A percentile compares a stretch with the other conserved stretches of the same genome.
Evolutionary conservation across 2,797 vertebrate species (phyloP).

Genomic region (Trachurus trachurus): DNA sequence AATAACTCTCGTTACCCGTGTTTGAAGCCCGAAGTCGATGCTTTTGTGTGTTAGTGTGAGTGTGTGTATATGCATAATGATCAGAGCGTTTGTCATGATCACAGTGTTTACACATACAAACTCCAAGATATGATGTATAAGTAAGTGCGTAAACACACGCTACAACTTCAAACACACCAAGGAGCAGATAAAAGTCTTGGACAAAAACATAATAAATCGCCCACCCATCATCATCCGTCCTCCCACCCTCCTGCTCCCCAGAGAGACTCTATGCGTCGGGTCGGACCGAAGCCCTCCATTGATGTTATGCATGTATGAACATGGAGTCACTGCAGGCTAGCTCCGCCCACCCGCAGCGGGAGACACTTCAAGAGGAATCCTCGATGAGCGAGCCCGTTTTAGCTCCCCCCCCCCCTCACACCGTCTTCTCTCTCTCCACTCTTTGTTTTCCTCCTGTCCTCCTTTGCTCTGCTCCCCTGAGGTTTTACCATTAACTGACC

Average conservation of each 20-base stretch:
- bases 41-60: not conserved
- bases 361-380: slow-evolving; percentile 79
- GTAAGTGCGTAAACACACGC: slow-evolving; percentile 9
- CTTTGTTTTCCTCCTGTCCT: slow-evolving; percentile 58
- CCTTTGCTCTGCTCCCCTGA: slow-evolving; percentile 47
- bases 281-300: slow-evolving; percentile 69
- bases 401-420: slow-evolving; percentile 30
- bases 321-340: slow-evolving; percentile 67
- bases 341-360: slow-evolving; percentile 61
- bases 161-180: slow-evolving; percentile 4
- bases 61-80: not conserved
- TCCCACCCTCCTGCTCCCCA: slow-evolving; percentile 38
- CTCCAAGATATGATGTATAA: not conserved
- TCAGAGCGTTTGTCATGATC: slow-evolving; percentile 11
- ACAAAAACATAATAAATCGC: slow-evolving; percentile 1
- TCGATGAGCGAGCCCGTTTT: slow-evolving; percentile 64
- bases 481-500: slow-evolving; percentile 66
- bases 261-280: slow-evolving; percentile 47
- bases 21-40: slow-evolving; percentile 5
- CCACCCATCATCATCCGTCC: slow-evolving; percentile 34
- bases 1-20: not conserved
- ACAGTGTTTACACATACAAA: not conserved
- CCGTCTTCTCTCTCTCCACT: slow-evolving; percentile 16
- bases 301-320: slow-evolving; percentile 62
- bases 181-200: slow-evolving; percentile 22